Conservation (phyloP, 2,888 invertebrate species). For the Thereva unica region DNA sequence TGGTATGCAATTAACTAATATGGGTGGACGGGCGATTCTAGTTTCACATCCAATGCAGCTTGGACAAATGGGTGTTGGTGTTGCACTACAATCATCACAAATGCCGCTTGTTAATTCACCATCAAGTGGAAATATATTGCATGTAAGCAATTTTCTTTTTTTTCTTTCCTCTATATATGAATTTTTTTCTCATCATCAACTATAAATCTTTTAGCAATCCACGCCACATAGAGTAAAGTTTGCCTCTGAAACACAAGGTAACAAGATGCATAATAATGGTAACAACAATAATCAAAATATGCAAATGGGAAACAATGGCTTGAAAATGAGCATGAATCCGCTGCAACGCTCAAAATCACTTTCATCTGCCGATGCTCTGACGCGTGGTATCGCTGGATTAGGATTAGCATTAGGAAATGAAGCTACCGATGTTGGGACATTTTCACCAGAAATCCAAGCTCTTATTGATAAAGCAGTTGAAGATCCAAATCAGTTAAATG, state of each 20-base stretch:
- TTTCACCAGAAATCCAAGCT: conserved; percentile 73
- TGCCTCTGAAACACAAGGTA: conserved; percentile 53
- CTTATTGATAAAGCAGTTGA: conserved; percentile 76
- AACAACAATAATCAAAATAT: conserved; percentile 42
- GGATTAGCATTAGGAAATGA: conserved; percentile 69
- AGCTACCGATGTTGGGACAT: conserved; percentile 75
- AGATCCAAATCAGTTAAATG: conserved; percentile 79
- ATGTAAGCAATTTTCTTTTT: conserved; percentile 52
- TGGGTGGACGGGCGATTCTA: conserved; percentile 53
- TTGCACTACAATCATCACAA: conserved; percentile 48
- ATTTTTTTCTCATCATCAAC: conserved; percentile 5
- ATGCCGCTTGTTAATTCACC: conserved; percentile 64
- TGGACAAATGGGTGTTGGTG: conserved; percentile 48
- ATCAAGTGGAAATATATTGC: conserved; percentile 73
- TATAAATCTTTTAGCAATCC: conserved; percentile 39
- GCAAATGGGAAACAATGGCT: conserved; percentile 39
- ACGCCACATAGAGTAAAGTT: conserved; percentile 56
- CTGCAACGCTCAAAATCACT: conserved; percentile 82
- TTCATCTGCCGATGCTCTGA: conserved; percentile 74
- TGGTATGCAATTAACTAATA: conserved; percentile 37
- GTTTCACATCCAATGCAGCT: conserved; percentile 56
- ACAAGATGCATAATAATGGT: conserved; percentile 49
- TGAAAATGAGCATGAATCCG: conserved; percentile 48
- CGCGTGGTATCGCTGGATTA: conserved; percentile 69
- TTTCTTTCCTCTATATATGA: conserved; percentile 8